These are phyloP conservation scores for Geopemphigus sp. DNA, from an alignment of 1,140 invertebrate species.

Conservation along the genomic window DNA sequence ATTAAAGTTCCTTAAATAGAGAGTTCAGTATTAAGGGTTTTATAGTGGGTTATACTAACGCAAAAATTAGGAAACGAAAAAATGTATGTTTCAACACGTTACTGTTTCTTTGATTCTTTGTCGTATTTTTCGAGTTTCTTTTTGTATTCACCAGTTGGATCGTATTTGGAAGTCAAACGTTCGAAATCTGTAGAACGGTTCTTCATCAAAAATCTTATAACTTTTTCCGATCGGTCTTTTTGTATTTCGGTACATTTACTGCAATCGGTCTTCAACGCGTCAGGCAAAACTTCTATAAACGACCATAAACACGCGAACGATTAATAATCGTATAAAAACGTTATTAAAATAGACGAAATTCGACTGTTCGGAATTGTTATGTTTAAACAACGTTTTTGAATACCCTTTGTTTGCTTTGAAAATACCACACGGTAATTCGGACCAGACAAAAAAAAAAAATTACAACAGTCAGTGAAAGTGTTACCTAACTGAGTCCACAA, in stretches of 20 bases:
- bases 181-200: slow-evolving; percentile 63
- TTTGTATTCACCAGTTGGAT: slow-evolving; percentile 62
- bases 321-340: too few species aligned
- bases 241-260: slow-evolving; percentile 64
- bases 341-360: too few species aligned
- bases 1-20: background rate
- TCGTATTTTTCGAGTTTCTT: slow-evolving; percentile 10
- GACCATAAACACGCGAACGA: too few species aligned
- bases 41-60: background rate
- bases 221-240: slow-evolving; percentile 58
- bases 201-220: slow-evolving; percentile 60
- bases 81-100: background rate
- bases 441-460: background rate
- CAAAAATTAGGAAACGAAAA: background rate
- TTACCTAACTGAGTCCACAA: slow-evolving; percentile 9
- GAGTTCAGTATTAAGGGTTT: background rate
- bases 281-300: slow-evolving; percentile 60
- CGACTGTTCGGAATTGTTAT: background rate
- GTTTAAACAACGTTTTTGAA: background rate
- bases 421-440: background rate
- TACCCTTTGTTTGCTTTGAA: background rate
- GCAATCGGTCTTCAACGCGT: slow-evolving; percentile 65
- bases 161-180: slow-evolving; percentile 61
- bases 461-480: slow-evolving; percentile 18
- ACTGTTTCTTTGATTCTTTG: background rate